Base-by-base conservation (phyloP, 1,140 invertebrate species). In the Cydia amplana region DNA sequence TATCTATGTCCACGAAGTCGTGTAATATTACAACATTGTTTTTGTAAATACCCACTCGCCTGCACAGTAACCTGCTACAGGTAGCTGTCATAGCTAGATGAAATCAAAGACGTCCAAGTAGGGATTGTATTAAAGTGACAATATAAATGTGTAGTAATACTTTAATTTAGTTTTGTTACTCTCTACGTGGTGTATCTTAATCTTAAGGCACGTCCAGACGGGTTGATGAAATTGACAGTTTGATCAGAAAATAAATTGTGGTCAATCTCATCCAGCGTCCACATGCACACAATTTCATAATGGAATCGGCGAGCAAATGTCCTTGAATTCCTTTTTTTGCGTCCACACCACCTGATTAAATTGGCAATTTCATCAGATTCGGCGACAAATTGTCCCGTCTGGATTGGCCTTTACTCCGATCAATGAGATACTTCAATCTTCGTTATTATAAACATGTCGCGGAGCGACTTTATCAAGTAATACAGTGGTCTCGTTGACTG, bases 51-150 rank as follows among this genome's bases (percentile, higher is more conserved):
- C 4, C 49, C 55, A 23, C 20, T 60, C 55, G 55, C 20, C 55
- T 60, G 55, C 55, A 60, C 55, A 60, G 55, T 60, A 60, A 60
- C 55, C 18, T 60, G 55, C 20, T 60, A 60, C 55, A 60, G 55
- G 55, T 60, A 23, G 20, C 55, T 80, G 49, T 76, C 64, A 79
- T 81, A 87, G 85, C 85, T 90, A 90, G 88, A 90, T 88, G 79
- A 89, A 87, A 90, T 91, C 89, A 89, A 90, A 90, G 85, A 89
- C 85, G 85, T 89, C 86, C 87, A 82, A 74, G 63, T 81, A 85
- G 77, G 77, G 76, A 82, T 82, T 82, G 85, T 85, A 84, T 87
- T 85, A 83, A 84, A 83, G 83, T 70, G 87, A 87, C 86, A 88
- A 90, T 89, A 89, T 89, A 64, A 78, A 81, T 84, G 83, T 87